Base-by-base conservation (phyloP, 2,797 vertebrate species). In the Cacajao melanocephalus region DNA sequence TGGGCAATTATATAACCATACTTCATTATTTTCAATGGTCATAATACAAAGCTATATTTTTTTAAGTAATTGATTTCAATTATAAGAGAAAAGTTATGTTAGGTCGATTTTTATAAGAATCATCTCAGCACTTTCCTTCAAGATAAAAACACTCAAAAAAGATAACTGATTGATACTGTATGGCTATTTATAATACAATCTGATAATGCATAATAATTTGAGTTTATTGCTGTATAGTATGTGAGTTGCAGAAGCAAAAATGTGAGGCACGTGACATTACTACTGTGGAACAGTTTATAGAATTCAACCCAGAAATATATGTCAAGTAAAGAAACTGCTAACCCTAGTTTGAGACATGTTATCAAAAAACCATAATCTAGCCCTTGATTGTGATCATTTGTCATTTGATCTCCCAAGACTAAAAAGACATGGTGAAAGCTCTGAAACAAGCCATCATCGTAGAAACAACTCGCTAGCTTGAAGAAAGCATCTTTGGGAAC, bases 121-220 rank as follows among this genome's bases (percentile, higher is more conserved):
- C 90, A 92, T 11, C n/a, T 94, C 48, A 76, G 10, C 83, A 76
- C n/a, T 92, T n/a, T 85, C 48, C 79, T 92, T 96, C 85, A 94
- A 83, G 46, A 89, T 12, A 80, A 83, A 89, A 89, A 78, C 36
- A 57, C 15, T 90, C 61, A 72, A 33, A 67, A 78, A 48, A 82
- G 46, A 58, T 67, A 73, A 84, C 7, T 79, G 13, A 70, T 17
- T 52, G 55, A 83, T 46, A 36, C 15, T 52, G 14, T 46, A n/a
- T 30, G 70, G 24, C 36, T 72, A n/a, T 88, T 78, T 95, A 55
- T 76, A 72, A 86, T 36, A n/a, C 0, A 19, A 91, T 61, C 58
- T 78, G 30, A 94, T 26, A 80, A 75, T 33, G 26, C 20, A n/a
- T 13, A 55, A 33, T 58, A 81, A 44, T 39, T 55, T 55, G 44